Percentiles rank a stretch among this genome's conserved stretches.
Conservation (phyloP, 2,888 invertebrate genomes). For the Sialis lutaria region DNA sequence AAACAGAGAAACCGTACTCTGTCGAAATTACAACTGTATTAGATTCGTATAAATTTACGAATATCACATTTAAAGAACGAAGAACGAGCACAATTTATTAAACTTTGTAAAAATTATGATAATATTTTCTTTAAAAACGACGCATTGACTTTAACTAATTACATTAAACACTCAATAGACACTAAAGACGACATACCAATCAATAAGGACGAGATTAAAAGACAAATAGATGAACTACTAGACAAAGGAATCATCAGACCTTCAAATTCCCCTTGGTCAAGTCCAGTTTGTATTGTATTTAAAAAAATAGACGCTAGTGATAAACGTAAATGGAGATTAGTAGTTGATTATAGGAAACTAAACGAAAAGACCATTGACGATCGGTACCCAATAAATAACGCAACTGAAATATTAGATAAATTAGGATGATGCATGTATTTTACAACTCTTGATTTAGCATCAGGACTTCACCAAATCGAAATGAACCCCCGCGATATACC, state of each 20-base stretch:
- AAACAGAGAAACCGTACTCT: too few species aligned
- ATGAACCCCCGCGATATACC: too few species aligned
- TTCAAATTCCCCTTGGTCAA: conserved; percentile 10
- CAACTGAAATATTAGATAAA: too few species aligned
- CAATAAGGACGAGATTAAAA: conserved; percentile 12
- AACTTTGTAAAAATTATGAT: too few species aligned
- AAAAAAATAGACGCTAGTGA: conserved; percentile 11
- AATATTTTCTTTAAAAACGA: too few species aligned
- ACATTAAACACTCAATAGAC: conserved; percentile 8
- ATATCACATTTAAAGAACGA: too few species aligned
- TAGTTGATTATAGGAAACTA: conserved; percentile 11
- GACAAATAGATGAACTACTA: conserved; percentile 12
- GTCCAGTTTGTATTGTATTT: conserved; percentile 13
- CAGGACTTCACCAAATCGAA: conserved; percentile 19
- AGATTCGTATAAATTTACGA: too few species aligned
- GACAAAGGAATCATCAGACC: conserved; percentile 10
- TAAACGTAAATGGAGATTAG: conserved; percentile 11
- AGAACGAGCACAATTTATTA: too few species aligned
- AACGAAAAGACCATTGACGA: conserved; percentile 12
- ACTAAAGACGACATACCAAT: conserved; percentile 10
- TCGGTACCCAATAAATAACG: conserved; percentile 11
- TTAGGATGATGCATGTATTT: conserved; percentile 14
- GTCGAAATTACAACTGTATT: too few species aligned
- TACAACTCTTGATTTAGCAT: conserved; percentile 15
- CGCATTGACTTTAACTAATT: conserved; percentile 8